Base-by-base conservation (phyloP, 2,113 vertebrate genomes). In the Zosterops japonicus region DNA sequence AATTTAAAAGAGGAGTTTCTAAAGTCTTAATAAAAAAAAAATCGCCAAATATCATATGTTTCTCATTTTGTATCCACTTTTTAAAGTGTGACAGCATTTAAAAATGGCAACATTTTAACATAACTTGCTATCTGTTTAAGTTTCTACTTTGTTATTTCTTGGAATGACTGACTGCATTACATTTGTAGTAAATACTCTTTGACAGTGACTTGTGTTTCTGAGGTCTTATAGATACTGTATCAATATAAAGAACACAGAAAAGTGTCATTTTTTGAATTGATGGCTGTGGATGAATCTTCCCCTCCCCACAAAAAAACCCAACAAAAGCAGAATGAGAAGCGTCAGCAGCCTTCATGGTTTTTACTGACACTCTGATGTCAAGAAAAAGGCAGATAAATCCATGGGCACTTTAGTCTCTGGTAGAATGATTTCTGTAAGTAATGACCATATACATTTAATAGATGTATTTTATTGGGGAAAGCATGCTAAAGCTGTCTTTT, bases 251-350 rank as follows among this genome's bases (percentile, higher is more conserved):
- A 78, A 53, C 6, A 52, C 4, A 12, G 27, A 25, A 69, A 64
- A 80, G 42, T 28, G 14, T 6, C 12, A 4, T 3, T 67, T 78
- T 3, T 67, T 78, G 29, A 86, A 39, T 21, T 72, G 55, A 42
- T 53, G 16, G 36, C 50, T 67, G 27, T 52, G 35, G 7, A 57
- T 56, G 13, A 75, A 82, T 27, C 28, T 12, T 65, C 17, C 24
- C 6, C 4, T 17, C 2, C 4, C 11, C 3, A 6, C 2, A 0
- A 22, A 49, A 77, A 31, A 6, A 2, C 4, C 17, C 21, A 39
- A 23, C 6, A 52, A n/a, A 68, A 24, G 20, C 2, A 49, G 10
- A 61, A 15, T 33, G 13, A n/a, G 39, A 94, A 71, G 15, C 71
- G 47, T 69, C 27, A 42, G 11, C 17, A 65, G 21, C 35, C 14